phyloP scores from a whole-genome alignment of 1,140 invertebrate species.

The Diuraphis noxia region DNA sequence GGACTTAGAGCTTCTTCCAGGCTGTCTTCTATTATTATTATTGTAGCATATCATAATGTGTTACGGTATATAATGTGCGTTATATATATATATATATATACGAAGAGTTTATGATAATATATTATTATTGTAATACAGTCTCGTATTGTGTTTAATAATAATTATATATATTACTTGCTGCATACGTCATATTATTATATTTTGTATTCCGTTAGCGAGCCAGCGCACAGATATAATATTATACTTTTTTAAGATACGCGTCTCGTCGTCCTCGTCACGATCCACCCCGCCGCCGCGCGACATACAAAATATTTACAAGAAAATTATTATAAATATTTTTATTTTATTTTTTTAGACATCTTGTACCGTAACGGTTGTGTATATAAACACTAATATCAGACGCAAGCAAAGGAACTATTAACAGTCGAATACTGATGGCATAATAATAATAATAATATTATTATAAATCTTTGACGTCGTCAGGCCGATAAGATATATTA shows the following conservation, averaged over 20 bases:
- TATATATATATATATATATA: neutral
- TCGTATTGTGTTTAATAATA: neutral
- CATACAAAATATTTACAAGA: neutral
- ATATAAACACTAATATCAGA: neutral
- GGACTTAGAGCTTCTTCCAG: no score
- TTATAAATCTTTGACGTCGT: neutral
- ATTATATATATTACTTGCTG: neutral
- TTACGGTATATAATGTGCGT: neutral
- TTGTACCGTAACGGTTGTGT: neutral
- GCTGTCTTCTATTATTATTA: neutral
- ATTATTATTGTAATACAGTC: neutral
- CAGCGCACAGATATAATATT: neutral
- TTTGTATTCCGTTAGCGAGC: neutral
- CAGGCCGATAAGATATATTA: neutral
- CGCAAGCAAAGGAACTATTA: neutral
- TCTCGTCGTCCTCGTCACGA: neutral
- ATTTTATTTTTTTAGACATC: no score
- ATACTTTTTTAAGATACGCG: neutral
- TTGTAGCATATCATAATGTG: neutral
- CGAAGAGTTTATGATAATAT: neutral
- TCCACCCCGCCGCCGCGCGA: neutral
- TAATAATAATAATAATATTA: neutral
- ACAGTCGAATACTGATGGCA: neutral
- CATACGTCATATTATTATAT: neutral
- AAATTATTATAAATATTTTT: no score